These are phyloP conservation scores for Leucosticte australis DNA, from an alignment of 2,113 vertebrate genomes.

Conservation along the genomic window DNA sequence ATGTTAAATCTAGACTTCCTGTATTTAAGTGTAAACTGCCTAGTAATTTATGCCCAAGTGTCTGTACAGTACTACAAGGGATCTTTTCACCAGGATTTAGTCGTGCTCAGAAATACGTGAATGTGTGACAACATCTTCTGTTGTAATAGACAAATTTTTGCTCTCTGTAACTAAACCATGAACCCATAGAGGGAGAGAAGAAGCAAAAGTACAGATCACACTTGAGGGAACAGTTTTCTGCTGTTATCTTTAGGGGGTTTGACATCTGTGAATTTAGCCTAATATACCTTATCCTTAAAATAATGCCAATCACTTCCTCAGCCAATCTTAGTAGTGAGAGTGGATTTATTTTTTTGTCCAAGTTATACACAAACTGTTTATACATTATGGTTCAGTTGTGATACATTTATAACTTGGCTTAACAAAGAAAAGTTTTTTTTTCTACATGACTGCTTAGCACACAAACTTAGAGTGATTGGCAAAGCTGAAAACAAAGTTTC, in stretches of 20 bases:
- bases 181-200: background rate
- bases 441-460: background rate
- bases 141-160: background rate
- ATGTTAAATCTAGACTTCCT: background rate
- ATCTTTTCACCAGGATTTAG: background rate
- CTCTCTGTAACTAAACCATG: background rate
- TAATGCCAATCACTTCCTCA: fast-evolving
- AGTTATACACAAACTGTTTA: background rate
- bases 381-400: background rate
- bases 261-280: background rate
- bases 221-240: background rate
- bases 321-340: background rate
- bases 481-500: background rate
- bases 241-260: background rate
- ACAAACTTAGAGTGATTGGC: background rate
- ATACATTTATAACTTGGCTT: background rate
- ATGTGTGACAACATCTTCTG: background rate
- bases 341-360: background rate
- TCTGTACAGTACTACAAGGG: background rate
- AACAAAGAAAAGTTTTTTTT: background rate
- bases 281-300: background rate
- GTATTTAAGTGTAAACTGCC: background rate
- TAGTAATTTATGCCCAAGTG: background rate
- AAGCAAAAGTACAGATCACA: background rate
- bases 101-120: background rate